phyloP scores from a whole-genome alignment of 2,888 invertebrate genomes.

The Conchocele bisecta region DNA sequence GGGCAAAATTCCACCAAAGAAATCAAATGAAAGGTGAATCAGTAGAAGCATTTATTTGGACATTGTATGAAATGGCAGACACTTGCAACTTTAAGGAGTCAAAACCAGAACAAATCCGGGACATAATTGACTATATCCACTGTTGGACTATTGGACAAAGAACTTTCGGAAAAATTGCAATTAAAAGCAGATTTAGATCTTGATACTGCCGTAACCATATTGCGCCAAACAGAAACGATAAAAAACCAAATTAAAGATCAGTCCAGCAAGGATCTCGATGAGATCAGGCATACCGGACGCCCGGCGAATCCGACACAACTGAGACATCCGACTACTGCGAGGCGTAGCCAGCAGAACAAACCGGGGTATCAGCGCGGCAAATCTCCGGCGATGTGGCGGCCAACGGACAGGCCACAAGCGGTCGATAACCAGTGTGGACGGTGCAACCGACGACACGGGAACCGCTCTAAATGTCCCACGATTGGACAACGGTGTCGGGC shows the following conservation, averaged over 20 bases:
- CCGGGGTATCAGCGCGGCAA: no score
- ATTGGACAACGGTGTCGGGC: constrained; percentile 21
- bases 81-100: constrained; percentile 22
- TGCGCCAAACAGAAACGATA: constrained; percentile 13
- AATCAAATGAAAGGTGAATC: constrained; percentile 25
- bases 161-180: constrained; percentile 32
- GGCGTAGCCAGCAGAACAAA: no score
- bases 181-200: constrained; percentile 12
- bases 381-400: no score
- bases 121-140: constrained; percentile 25
- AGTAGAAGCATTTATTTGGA: constrained; percentile 29
- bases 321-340: no score
- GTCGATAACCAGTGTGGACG: neutral
- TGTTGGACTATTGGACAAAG: constrained; percentile 27
- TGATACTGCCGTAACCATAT: constrained; percentile 13
- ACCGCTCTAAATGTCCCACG: constrained; percentile 10
- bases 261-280: neutral
- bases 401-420: no score
- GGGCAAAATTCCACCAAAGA: constrained; percentile 33
- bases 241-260: constrained; percentile 18
- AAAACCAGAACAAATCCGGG: constrained; percentile 28
- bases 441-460: constrained; percentile 4
- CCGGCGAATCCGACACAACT: no score
- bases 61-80: constrained; percentile 26
- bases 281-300: no score